These are phyloP conservation scores for Bubo bubo DNA, from an alignment of 2,113 vertebrate genomes.

Conservation along the genomic window DNA sequence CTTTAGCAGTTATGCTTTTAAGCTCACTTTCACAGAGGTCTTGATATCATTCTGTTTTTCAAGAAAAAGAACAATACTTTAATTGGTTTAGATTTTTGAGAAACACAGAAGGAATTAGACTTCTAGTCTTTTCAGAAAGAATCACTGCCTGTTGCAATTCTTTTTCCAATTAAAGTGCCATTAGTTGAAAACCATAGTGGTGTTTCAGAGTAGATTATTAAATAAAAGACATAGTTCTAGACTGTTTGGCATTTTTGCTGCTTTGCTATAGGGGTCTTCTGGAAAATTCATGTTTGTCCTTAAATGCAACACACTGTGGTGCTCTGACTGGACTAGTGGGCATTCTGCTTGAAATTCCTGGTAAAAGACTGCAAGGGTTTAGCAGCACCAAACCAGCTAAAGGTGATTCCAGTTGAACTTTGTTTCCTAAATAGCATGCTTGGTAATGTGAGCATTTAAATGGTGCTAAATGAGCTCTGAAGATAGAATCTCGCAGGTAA, in stretches of 20 bases:
- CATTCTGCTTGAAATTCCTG: background rate
- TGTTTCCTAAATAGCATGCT: background rate
- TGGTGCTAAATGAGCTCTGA: background rate
- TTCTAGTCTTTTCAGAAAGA: background rate
- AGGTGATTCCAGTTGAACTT: background rate
- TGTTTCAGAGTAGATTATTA: background rate
- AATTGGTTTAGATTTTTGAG: background rate
- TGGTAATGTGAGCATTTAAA: background rate
- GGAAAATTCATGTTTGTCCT: background rate
- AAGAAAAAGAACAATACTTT: background rate
- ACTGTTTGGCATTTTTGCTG: background rate
- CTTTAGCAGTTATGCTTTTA: background rate
- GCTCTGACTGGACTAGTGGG: background rate
- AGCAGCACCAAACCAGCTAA: background rate
- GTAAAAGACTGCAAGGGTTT: background rate
- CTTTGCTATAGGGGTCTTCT: fast-evolving
- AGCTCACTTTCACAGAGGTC: background rate
- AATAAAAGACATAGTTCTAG: background rate
- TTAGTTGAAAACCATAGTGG: background rate
- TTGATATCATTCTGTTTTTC: background rate
- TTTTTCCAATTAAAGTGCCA: background rate
- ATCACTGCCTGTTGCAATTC: background rate
- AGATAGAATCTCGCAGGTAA: background rate
- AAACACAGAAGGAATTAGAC: background rate
- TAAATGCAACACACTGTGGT: background rate